Percentiles rank a stretch among this genome's conserved stretches.
Conservation (phyloP, 2,888 invertebrate genomes). For the Apantesis nais region DNA sequence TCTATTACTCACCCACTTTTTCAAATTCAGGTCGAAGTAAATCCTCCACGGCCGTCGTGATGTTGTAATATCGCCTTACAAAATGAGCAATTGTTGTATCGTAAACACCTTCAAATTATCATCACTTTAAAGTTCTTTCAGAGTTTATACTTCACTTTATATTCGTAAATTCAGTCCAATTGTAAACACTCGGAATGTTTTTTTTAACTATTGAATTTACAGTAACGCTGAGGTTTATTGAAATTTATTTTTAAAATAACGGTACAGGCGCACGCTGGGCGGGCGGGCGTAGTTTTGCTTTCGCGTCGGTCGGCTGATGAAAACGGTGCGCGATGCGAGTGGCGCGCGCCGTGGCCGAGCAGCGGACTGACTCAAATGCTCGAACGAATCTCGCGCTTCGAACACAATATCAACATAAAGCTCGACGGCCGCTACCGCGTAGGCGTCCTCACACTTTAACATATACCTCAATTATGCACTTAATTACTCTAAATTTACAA, state of each 20-base stretch:
- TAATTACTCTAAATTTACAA: constrained; percentile 24
- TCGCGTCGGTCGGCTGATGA: constrained; percentile 49
- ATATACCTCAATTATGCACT: constrained; percentile 37
- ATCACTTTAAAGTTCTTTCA: constrained; percentile 45
- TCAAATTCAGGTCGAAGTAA: constrained; percentile 55
- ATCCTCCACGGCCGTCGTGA: constrained; percentile 55
- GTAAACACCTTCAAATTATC: constrained; percentile 51
- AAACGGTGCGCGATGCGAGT: constrained; percentile 55
- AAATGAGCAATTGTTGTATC: constrained; percentile 28
- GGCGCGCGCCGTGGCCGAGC: constrained; percentile 56
- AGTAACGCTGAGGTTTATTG: constrained; percentile 30
- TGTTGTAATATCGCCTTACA: constrained; percentile 48
- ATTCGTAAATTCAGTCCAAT: constrained; percentile 28
- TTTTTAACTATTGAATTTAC: constrained; percentile 26
- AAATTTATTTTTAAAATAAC: constrained; percentile 43
- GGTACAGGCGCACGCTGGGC: constrained; percentile 48
- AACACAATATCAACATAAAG: constrained; percentile 45
- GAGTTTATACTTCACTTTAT: constrained; percentile 29
- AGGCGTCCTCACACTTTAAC: constrained; percentile 40
- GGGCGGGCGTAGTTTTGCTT: constrained; percentile 56
- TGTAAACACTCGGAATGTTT: constrained; percentile 26
- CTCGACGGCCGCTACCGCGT: constrained; percentile 45
- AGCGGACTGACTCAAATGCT: constrained; percentile 61
- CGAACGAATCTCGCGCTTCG: constrained; percentile 50
- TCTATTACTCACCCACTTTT: constrained; percentile 78